phyloP scores from a whole-genome alignment of 2,113 vertebrate species.

The Scatophagus argus region DNA sequence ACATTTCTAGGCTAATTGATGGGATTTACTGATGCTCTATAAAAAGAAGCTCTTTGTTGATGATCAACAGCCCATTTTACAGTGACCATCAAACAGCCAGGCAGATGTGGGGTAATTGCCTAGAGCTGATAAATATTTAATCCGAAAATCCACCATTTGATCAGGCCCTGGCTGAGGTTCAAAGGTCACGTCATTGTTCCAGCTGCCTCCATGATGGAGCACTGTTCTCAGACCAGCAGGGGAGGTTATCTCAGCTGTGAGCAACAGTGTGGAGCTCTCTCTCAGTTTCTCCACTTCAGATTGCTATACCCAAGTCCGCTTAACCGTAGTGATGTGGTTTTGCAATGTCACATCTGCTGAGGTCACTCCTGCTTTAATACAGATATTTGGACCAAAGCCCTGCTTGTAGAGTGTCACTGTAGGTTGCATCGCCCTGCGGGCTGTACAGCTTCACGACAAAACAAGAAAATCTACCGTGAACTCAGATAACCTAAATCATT shows the following conservation, averaged over 20 bases:
- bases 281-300: constrained; percentile 34
- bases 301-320: constrained; percentile 34
- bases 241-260: constrained; percentile 81
- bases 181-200: constrained; percentile 74
- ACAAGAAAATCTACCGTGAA: constrained; percentile 53
- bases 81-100: constrained; percentile 30
- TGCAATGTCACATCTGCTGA: constrained; percentile 76
- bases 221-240: constrained; percentile 72
- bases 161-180: constrained; percentile 71
- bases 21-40: neutral
- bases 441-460: constrained; percentile 55
- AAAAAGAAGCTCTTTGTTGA: constrained; percentile 7
- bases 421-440: constrained; percentile 59
- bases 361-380: constrained; percentile 67
- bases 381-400: constrained; percentile 59
- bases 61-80: constrained; percentile 6
- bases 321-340: constrained; percentile 57
- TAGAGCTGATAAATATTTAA: constrained; percentile 77
- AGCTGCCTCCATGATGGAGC: constrained; percentile 76
- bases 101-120: constrained; percentile 60
- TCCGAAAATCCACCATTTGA: constrained; percentile 66
- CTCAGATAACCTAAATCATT: constrained; percentile 63
- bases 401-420: constrained; percentile 56
- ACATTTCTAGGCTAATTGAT: neutral
- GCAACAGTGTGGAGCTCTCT: constrained; percentile 42